Base-by-base conservation (phyloP, 2,113 vertebrate genomes). In the Urocynchramus pylzowi region DNA sequence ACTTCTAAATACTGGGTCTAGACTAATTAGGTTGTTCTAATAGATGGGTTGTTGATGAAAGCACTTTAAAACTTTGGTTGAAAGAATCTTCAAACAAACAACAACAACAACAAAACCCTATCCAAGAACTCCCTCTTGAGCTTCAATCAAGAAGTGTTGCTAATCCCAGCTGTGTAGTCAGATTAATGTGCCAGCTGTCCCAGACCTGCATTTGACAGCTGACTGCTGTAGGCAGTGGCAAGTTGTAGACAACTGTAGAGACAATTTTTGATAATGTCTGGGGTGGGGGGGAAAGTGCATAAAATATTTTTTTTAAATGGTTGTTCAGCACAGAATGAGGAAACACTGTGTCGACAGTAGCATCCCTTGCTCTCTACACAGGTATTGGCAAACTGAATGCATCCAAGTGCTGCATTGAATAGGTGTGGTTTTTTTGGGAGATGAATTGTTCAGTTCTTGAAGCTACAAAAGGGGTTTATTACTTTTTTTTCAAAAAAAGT, bases 101-200 rank as follows among this genome's bases (percentile, higher is more conserved):
- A n/a, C 54, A 50, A 16, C 15, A 81, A 41, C 31, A 61, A 6
- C 19, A 47, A 81, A 23, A 20, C 39, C n/a, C 28, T 59, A 63
- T 49, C 44, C 63, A 78, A 60, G 45, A 49, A 54, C 35, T 89
- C 57, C n/a, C 57, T 76, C 75, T 86, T 84, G 82, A 91, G 83
- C 75, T 87, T 93, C 30, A 59, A 64, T 61, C 3, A 28, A 79
- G 84, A 79, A 82, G 45, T 56, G 30, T 47, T 83, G 37, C 81
- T 87, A 67, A 75, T 88, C 74, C 84, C 67, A 91, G 54, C 47
- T 94, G 90, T 85, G 33, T 61, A 91, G 64, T 47, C 64, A 59
- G 50, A 80, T 54, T 35, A 45, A 68, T 8, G 45, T 61, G 67
- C 89, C 95, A 92, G 86, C 94, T 92, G 84, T 89, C 80, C 88